A percentile compares a stretch with the other conserved stretches of the same genome.
Conservation (phyloP, 1,140 invertebrate species). For the Caenorhabditis briggsae region DNA sequence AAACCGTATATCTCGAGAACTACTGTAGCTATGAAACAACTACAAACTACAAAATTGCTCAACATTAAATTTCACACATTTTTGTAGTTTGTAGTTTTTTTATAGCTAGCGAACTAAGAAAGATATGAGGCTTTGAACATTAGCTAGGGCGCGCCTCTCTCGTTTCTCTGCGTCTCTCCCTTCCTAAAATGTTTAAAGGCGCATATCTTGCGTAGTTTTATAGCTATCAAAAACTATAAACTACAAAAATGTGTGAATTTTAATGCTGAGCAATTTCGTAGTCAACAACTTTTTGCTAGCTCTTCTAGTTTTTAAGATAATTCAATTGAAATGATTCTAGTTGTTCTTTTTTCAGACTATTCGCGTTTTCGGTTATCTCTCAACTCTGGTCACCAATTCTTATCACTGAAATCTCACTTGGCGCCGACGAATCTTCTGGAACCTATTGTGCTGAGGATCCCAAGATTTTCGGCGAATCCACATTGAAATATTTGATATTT, state of each 20-base stretch:
- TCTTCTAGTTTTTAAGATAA: not conserved
- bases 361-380: conserved; percentile 54
- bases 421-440: conserved; percentile 2
- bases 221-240: too few relatives aligned
- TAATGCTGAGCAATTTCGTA: not conserved
- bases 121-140: not conserved
- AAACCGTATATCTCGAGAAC: too few relatives aligned
- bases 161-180: too few relatives aligned
- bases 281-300: not conserved
- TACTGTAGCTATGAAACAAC: too few relatives aligned
- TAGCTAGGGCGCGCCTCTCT: too few relatives aligned
- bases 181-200: too few relatives aligned
- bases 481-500: conserved; percentile 31
- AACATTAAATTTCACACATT: too few relatives aligned
- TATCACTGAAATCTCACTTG: conserved; percentile 57
- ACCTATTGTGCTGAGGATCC: conserved; percentile 57
- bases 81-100: too few relatives aligned
- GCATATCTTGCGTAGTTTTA: too few relatives aligned
- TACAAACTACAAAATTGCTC: too few relatives aligned
- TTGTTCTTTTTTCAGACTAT: conserved; percentile 17
- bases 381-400: conserved; percentile 63
- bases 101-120: too few relatives aligned
- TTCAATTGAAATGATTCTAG: not conserved
- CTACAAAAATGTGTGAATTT: too few relatives aligned
- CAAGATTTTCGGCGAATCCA: conserved; percentile 8